phyloP scores from a whole-genome alignment of 2,888 invertebrate genomes.

The Dryadula phaetusa region DNA sequence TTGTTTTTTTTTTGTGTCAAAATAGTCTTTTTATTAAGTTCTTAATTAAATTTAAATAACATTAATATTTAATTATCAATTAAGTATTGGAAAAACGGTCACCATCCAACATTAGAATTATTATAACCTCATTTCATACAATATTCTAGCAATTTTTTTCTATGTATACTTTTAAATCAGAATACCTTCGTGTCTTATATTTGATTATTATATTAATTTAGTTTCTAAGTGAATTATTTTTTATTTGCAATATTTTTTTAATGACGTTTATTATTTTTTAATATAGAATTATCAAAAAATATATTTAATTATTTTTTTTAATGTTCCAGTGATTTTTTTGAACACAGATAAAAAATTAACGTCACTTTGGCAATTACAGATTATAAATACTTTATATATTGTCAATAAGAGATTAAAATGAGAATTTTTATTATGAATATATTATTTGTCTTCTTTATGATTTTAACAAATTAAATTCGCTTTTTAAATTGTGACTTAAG shows the following conservation, averaged over 20 bases:
- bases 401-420: constrained; percentile 12
- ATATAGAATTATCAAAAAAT: neutral
- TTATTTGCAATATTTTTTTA: neutral
- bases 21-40: too few relatives aligned
- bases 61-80: too few relatives aligned
- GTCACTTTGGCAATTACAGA: neutral
- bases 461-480: neutral
- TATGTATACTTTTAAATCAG: neutral
- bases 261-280: constrained; percentile 1
- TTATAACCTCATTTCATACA: too few relatives aligned
- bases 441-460: neutral
- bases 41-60: too few relatives aligned
- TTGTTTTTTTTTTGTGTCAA: neutral
- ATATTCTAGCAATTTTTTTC: neutral
- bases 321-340: neutral
- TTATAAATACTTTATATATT: constrained; percentile 6
- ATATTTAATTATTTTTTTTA: neutral
- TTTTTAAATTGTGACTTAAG: neutral
- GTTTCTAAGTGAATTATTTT: neutral
- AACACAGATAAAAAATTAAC: constrained; percentile 7
- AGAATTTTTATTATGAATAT: constrained; percentile 15
- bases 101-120: too few relatives aligned
- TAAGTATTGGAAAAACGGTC: neutral
- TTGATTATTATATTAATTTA: constrained; percentile 12
- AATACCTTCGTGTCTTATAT: constrained; percentile 7